phyloP scores from a whole-genome alignment of 2,888 invertebrate species.

The Argynnis bischoffii region DNA sequence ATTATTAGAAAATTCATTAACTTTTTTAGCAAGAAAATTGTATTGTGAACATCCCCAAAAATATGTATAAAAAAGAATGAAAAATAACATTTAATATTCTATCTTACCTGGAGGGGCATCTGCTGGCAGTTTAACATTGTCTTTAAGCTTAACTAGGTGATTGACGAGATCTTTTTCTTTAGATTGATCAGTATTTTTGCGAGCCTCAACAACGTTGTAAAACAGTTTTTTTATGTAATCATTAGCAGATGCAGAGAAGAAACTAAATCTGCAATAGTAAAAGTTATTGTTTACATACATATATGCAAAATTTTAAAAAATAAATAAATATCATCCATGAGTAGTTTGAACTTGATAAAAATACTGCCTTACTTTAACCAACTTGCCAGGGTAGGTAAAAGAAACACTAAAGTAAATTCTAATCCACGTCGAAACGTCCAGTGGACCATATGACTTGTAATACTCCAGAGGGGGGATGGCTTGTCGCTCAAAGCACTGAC shows the following conservation, averaged over 20 bases:
- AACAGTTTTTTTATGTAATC: conserved; percentile 62
- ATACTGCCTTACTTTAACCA: conserved; percentile 51
- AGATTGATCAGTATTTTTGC: conserved; percentile 47
- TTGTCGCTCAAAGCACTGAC: conserved; percentile 59
- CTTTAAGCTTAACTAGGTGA: conserved; percentile 60
- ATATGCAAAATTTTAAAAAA: not conserved
- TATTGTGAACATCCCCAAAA: too few species aligned
- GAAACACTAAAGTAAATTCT: conserved; percentile 62
- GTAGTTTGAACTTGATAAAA: too few species aligned
- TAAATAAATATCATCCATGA: too few species aligned
- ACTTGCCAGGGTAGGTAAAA: conserved; percentile 57
- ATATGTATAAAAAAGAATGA: too few species aligned
- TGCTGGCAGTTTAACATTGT: conserved; percentile 60
- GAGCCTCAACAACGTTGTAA: conserved; percentile 54
- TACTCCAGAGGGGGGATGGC: conserved; percentile 63
- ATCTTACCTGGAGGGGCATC: conserved; percentile 52
- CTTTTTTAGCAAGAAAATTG: too few species aligned
- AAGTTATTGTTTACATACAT: not conserved
- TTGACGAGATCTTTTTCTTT: conserved; percentile 62
- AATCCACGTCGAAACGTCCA: conserved; percentile 67
- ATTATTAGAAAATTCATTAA: too few species aligned
- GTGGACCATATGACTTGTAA: conserved; percentile 66
- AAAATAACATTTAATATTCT: too few species aligned
- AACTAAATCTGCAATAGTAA: conserved; percentile 53
- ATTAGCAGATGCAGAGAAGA: conserved; percentile 61